These are phyloP conservation scores for Smithornis capensis DNA, from an alignment of 2,113 vertebrate genomes.

Conservation along the genomic window DNA sequence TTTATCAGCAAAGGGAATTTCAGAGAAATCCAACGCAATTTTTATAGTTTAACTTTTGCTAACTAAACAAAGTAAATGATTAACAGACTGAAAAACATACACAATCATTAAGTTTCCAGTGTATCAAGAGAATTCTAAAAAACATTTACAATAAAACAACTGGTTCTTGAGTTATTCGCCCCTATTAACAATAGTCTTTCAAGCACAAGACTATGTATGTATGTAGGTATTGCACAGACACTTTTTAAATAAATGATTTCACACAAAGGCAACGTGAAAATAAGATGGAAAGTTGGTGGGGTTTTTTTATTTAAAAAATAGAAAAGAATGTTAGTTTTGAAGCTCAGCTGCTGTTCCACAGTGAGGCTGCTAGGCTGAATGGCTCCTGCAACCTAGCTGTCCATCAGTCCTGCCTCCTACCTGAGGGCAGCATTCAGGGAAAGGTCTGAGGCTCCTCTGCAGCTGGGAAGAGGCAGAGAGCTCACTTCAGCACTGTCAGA, in stretches of 20 bases:
- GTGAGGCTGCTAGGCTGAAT: not conserved
- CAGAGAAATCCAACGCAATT: not conserved
- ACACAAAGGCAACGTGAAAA: not conserved
- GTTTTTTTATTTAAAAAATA: not conserved
- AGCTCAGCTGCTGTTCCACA: not conserved
- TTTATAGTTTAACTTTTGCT: not conserved
- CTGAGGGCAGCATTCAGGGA: not conserved
- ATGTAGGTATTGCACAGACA: not conserved
- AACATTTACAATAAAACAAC: not conserved
- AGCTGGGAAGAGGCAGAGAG: not conserved
- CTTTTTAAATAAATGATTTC: not conserved
- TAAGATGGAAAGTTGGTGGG: not conserved
- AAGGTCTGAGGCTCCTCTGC: not conserved
- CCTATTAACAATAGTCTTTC: not conserved
- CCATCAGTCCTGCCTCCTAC: not conserved
- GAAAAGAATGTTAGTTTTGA: not conserved
- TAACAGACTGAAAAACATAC: not conserved
- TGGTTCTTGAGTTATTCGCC: not conserved
- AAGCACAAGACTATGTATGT: not conserved
- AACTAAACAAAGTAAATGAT: conserved; percentile 29
- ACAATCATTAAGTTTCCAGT: not conserved
- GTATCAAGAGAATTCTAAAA: not conserved
- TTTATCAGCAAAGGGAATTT: not conserved
- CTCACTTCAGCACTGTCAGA: not conserved
- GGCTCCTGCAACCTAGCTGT: not conserved